Evolutionary conservation across 2,797 vertebrate species (phyloP).

Genomic region (Nyctalus aviator): DNA sequence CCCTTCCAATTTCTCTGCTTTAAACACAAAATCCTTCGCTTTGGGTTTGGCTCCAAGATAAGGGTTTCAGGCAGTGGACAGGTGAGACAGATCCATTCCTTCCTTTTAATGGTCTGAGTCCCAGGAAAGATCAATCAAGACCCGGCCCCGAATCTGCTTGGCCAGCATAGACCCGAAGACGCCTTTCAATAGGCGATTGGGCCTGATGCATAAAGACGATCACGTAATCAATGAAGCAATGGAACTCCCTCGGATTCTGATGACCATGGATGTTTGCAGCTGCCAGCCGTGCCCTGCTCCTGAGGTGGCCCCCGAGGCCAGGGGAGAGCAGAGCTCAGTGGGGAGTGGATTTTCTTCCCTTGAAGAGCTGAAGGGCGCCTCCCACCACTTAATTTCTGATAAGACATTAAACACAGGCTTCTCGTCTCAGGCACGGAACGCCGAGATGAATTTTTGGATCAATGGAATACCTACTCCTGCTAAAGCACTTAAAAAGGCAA

Average conservation of each 20-base stretch:
- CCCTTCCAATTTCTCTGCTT: background rate
- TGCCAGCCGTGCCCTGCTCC: background rate
- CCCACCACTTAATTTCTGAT: constrained; percentile 58
- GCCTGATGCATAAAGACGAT: constrained; percentile 44
- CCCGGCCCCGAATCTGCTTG: constrained; percentile 62
- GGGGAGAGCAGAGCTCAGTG: constrained; percentile 58
- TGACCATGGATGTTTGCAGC: background rate
- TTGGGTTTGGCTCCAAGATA: background rate
- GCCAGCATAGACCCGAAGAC: constrained; percentile 12
- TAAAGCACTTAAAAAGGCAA: constrained; percentile 89
- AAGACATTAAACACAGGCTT: constrained; percentile 73
- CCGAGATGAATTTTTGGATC: constrained; percentile 86
- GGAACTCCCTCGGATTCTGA: constrained; percentile 48
- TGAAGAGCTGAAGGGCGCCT: background rate
- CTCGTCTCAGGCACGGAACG: constrained; percentile 79
- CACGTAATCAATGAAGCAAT: constrained; percentile 49
- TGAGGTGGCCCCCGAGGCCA: background rate
- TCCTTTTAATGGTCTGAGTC: constrained; percentile 15
- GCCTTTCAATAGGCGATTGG: constrained; percentile 38
- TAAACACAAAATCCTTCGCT: background rate
- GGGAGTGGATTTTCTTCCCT: constrained; percentile 72
- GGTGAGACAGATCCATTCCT: constrained; percentile 19
- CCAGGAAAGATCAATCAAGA: constrained; percentile 52
- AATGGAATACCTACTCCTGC: constrained; percentile 86
- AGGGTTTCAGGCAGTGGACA: constrained; percentile 14